Evolutionary conservation across 2,888 invertebrate genomes (phyloP), one percentile per base, ranked within the genome.

Genomic region (Taenaris catops): DNA sequence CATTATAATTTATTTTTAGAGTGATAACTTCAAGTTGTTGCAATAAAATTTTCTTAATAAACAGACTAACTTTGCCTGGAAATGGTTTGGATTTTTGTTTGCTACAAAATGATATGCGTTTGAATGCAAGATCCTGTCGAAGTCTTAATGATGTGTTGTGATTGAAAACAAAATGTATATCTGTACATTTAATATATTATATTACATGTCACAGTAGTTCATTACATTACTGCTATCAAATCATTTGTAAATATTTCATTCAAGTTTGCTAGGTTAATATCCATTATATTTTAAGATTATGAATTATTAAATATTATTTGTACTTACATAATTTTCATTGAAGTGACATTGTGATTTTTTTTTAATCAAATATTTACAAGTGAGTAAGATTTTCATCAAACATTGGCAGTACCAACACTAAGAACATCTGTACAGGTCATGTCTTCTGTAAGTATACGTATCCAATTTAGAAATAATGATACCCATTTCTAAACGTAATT

Each of bases 11-110:
- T 84, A 80, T 81, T 81, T 71, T 80, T 68, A 73, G 65, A 78
- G 78, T 81, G 61, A 81, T 81, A 76, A 79, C 80, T 76, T 53
- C 64, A 73, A 76, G 80, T 80, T 80, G 78, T 81, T 83, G 71
- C 81, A 78, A 73, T 68, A 63, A 76, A 64, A 70, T 69, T 79
- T 81, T 73, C 68, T 71, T 73, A 80, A 84, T 83, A 83, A 84
- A 83, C 75, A 79, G 65, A 81, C 80, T 81, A 81, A 83, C 75
- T 80, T 64, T 78, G 73, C 76, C 75, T 80, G 71, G 58, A 76
- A 60, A 68, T 74, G 66, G 68, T 73, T 79, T 55, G 52, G 45
- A 51, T 57, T 58, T 49, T 50, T 51, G 38, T 44, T 43, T 41
- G 37, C 36, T 35, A 40, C 23, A 39, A 39, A 42, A 42, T n/a